phyloP scores from a whole-genome alignment of 2,113 vertebrate genomes.

The Protomyctophum bolini region DNA sequence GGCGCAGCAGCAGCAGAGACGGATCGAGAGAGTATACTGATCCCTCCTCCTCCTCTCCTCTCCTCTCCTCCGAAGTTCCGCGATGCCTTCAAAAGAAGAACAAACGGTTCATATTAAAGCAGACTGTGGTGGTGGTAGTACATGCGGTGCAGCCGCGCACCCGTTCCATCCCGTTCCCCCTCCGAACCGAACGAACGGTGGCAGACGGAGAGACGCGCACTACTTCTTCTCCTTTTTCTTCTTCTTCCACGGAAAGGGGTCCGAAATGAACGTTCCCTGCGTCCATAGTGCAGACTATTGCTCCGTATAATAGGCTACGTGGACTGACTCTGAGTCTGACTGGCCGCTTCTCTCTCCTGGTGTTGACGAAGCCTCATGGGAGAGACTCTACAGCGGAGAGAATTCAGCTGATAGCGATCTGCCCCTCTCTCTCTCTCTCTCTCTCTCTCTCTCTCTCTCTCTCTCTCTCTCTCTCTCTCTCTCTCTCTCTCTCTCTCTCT shows the following conservation, averaged over 20 bases:
- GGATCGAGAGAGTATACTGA: not conserved
- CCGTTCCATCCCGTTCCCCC: not conserved
- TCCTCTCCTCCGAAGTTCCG: too few relatives aligned
- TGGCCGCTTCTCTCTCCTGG: conserved; percentile 63
- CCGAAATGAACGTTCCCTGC: conserved; percentile 17
- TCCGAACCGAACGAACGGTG: conserved; percentile 6
- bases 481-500: conserved; percentile 77
- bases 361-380: conserved; percentile 77
- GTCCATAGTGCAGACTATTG: conserved; percentile 26
- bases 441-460: conserved; percentile 4
- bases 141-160: not conserved
- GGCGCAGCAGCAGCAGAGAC: too few relatives aligned
- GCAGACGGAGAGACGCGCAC: conserved; percentile 33
- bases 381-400: conserved; percentile 59
- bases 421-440: not conserved
- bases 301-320: not conserved
- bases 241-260: conserved; percentile 36
- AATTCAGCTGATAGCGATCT: too few relatives aligned
- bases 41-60: not conserved
- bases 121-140: not conserved
- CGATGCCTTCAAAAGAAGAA: too few relatives aligned
- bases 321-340: conserved; percentile 11
- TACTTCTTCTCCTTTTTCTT: conserved; percentile 15
- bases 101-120: not conserved
- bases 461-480: conserved; percentile 51